These are phyloP conservation scores for Tokudaia muenninki DNA, from an alignment of 2,797 vertebrate species.

Conservation along the genomic window DNA sequence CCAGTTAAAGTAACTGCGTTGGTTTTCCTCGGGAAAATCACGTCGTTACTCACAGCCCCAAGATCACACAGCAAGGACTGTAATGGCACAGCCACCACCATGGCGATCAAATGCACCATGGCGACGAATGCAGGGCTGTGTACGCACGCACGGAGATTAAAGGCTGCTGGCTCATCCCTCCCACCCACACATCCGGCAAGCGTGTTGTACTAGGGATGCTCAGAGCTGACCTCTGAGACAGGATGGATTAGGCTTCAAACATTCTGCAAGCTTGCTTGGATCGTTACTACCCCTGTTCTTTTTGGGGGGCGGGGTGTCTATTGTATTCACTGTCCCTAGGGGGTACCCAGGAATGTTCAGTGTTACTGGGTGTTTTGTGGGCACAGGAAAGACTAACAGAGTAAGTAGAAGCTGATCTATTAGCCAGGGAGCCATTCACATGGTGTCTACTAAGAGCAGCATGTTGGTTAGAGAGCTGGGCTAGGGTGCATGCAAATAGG, in stretches of 20 bases:
- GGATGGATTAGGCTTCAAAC: background rate
- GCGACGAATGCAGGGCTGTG: rapidly evolving
- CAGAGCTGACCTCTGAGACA: rapidly evolving
- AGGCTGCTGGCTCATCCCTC: background rate
- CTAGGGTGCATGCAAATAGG: background rate
- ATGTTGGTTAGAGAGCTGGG: constrained; percentile 56
- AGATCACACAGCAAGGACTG: background rate
- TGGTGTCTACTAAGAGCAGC: background rate
- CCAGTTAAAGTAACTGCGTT: rapidly evolving
- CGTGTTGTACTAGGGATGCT: rapidly evolving
- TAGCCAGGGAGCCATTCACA: background rate
- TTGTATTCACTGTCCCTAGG: background rate
- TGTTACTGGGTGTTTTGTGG: background rate
- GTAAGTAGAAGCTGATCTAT: rapidly evolving
- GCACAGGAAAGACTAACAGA: background rate
- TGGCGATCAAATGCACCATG: rapidly evolving
- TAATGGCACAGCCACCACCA: rapidly evolving
- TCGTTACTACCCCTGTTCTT: rapidly evolving
- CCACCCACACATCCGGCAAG: background rate
- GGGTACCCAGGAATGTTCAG: background rate
- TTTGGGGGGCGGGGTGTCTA: background rate
- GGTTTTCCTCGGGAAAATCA: background rate
- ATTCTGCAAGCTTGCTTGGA: background rate
- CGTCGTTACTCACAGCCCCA: rapidly evolving
- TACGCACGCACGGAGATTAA: rapidly evolving